These are phyloP conservation scores for Nyctibius bracteatus DNA, from an alignment of 2,113 vertebrate genomes.

Conservation along the genomic window DNA sequence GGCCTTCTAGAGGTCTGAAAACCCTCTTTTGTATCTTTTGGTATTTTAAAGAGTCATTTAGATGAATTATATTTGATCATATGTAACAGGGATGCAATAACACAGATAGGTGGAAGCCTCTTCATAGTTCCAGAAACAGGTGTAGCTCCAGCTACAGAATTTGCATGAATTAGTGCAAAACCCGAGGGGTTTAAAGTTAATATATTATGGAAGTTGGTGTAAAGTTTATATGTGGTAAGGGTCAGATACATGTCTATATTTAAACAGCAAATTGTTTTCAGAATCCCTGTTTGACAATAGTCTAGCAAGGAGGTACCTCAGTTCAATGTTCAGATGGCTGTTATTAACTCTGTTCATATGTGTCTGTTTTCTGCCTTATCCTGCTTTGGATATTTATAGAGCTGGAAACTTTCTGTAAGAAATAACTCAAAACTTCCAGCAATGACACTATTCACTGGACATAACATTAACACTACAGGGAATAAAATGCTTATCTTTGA, in stretches of 20 bases:
- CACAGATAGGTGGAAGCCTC: background rate
- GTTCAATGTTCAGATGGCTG: background rate
- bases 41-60: background rate
- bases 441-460: background rate
- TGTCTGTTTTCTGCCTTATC: background rate
- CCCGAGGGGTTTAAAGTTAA: background rate
- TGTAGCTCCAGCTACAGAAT: background rate
- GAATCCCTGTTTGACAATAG: background rate
- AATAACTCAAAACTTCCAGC: background rate
- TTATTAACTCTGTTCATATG: background rate
- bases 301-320: rapidly evolving
- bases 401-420: background rate
- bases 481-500: background rate
- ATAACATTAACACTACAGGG: background rate
- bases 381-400: background rate
- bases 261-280: background rate
- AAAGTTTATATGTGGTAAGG: background rate
- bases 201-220: background rate
- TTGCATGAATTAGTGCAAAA: background rate
- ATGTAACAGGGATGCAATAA: background rate
- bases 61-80: background rate
- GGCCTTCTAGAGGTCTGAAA: background rate
- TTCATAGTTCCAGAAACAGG: background rate
- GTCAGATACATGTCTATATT: background rate
- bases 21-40: background rate